Evolutionary conservation across 2,888 invertebrate species (phyloP), one percentile per base, ranked within the genome.

Genomic region (Xestia ashworthii): DNA sequence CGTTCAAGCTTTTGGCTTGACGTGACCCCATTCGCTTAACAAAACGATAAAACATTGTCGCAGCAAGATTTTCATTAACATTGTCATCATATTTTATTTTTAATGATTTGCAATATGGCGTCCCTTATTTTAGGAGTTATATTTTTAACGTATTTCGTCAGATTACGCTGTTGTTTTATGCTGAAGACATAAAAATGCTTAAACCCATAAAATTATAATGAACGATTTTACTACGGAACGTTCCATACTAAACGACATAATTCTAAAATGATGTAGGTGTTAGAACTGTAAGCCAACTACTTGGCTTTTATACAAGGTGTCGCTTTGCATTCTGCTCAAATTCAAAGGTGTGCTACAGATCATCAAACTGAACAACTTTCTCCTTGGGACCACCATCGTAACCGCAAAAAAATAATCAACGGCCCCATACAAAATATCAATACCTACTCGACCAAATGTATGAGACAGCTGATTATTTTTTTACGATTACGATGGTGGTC

Each of bases 131-230:
- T 44, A 72, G 41, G 48, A 25, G 55, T 38, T 46, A 58, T 55
- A 32, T 85, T 67, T 44, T 83, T 73, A 50, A 55, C 41, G 46
- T 62, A 79, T 86, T 83, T 75, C 75, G 66, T 75, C 83, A 84
- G 83, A 86, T 75, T 78, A 73, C 72, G 46, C 55, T 58, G 67
- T 77, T 83, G 79, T 84, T 84, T 86, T 86, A 86, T 86, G 68
- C 12, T 75, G 48, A 67, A 86, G 83, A 78, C 41, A 70, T 81
- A 85, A 87, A 84, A 76, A 84, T 78, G 66, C 81, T 86, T 79
- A 22, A 50, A 50, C 44, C 22, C 68, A 78, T 84, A 86, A 84
- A 86, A 75, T 75, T 75, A 74, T 86, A 82, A 84, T 75, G 79
- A 83, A 83, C 83, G 86, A 74, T 74, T 82, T 83, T 74, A 78